Evolutionary conservation across 2,113 vertebrate genomes (phyloP), one percentile per base, ranked within the genome.

Genomic region (Triplophysa dalaica): DNA sequence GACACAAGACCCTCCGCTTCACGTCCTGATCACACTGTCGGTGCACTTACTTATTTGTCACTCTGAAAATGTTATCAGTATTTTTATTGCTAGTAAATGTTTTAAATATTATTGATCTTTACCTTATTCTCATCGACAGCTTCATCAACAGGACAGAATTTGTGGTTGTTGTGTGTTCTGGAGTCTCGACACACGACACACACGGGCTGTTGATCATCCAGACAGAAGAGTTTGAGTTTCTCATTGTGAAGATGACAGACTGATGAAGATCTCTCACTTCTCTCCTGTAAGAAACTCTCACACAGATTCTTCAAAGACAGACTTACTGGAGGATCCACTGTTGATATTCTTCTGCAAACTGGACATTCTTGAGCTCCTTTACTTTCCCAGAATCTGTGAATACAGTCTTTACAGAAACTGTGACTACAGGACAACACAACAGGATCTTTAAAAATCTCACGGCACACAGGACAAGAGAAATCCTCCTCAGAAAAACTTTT

Each of bases 401-500:
- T 6, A 14, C 77, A 79, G 7, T 41, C 19, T 13, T 63, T 13
- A 60, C 77, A 79, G 22, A 70, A 0, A 29, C 66, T 48, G 24
- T 79, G 77, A 3, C 66, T 62, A 43, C 77, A 79, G 11, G 66
- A 24, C 16, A 79, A 21, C 19, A 79, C 2, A 1, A 79, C 54
- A n/a, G 77, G 77, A 24, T 68, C 50, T 1, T 17, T 63, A 16
- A 61, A 79, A 17, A 76, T 29, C 10, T 52, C 58, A 4, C 45
- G 17, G 26, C 75, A 77, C 21, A 52, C 8, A n/a, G 19, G 8
- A 50, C 62, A 77, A 43, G 33, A 48, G 2, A 65, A 24, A 21
- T 77, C 48, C 26, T 65, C 43, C 29, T 79, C 68, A 54, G 17
- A 50, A 68, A 45, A 68, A 14, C 4, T 72, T 84, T 75, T 67